Conservation (phyloP, 37 sponge, comb jelly and placozoan genomes). For the Oopsacas minuta region DNA sequence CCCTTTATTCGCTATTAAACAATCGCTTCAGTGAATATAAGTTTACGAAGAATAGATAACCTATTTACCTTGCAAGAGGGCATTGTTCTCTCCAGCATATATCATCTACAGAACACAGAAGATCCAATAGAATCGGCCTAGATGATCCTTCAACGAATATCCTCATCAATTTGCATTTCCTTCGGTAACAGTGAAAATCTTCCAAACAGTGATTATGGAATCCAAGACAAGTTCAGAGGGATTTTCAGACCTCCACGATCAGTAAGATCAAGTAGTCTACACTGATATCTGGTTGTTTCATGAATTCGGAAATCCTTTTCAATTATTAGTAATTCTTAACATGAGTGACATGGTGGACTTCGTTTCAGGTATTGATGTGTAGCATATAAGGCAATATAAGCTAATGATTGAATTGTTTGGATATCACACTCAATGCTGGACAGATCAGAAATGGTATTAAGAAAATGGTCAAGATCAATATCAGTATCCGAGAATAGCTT, state of each 20-base stretch:
- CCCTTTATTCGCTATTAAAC: too few species aligned
- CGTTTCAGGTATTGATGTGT: not conserved
- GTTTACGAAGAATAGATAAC: too few species aligned
- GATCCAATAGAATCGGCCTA: not conserved
- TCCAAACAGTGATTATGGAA: not conserved
- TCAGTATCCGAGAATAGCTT: not conserved
- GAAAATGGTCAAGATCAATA: not conserved
- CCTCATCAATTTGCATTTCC: not conserved
- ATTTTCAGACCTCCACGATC: conserved; percentile 2
- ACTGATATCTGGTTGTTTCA: not conserved
- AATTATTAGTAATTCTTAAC: not conserved
- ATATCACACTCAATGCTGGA: not conserved
- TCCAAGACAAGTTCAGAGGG: conserved; percentile 9
- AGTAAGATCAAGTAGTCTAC: not conserved
- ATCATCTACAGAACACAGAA: too few species aligned
- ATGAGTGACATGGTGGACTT: not conserved
- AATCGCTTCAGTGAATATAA: too few species aligned
- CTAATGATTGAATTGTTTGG: conserved; percentile 10
- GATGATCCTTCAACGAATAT: not conserved
- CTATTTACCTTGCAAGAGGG: too few species aligned
- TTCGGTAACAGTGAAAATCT: not conserved
- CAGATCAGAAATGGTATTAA: not conserved
- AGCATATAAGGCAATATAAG: not conserved
- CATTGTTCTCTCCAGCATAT: too few species aligned
- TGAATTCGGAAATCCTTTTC: not conserved